Percentiles rank a stretch among this genome's conserved stretches.
Evolutionary conservation across 1,140 invertebrate genomes (phyloP).

Genomic region (Aphidius gifuensis): DNA sequence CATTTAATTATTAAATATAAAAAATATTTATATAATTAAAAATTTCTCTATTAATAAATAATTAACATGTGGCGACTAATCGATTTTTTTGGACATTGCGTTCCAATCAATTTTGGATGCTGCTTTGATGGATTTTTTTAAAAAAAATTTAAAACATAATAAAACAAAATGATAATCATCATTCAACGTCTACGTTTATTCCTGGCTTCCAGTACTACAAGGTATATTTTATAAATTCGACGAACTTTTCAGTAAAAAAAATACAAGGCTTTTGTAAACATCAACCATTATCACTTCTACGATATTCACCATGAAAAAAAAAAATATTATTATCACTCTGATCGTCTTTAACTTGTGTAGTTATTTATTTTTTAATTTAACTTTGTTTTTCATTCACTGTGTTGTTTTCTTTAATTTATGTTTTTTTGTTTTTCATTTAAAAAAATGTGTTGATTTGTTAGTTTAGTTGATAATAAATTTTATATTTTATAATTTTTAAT

Average conservation of each 20-base stretch:
- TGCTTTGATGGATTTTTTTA: conserved; percentile 15
- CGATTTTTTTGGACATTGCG: conserved; percentile 24
- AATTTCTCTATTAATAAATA: not conserved
- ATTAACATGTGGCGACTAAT: not conserved
- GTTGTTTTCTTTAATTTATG: not conserved
- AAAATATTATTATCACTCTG: too few species aligned
- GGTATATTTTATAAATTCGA: conserved; percentile 28
- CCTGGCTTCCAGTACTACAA: conserved; percentile 37
- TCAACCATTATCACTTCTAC: conserved; percentile 15
- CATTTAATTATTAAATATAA: conserved; percentile 2
- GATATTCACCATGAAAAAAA: too few species aligned
- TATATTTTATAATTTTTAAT: conserved; percentile 16
- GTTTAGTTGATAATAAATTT: conserved; percentile 1
- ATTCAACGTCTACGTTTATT: not conserved
- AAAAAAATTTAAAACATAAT: too few species aligned
- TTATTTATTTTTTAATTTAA: too few species aligned
- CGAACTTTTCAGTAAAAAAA: conserved; percentile 12
- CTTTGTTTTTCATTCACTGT: too few species aligned
- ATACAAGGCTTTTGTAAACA: conserved; percentile 12
- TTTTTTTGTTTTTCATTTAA: conserved; percentile 19
- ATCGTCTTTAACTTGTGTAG: too few species aligned
- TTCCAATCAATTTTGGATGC: conserved; percentile 28
- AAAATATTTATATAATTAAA: too few species aligned
- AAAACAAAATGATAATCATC: not conserved
- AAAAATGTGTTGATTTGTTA: not conserved